These are phyloP conservation scores for Hyperoplus lanceolatus DNA, from an alignment of 2,797 vertebrate genomes.

Conservation along the genomic window DNA sequence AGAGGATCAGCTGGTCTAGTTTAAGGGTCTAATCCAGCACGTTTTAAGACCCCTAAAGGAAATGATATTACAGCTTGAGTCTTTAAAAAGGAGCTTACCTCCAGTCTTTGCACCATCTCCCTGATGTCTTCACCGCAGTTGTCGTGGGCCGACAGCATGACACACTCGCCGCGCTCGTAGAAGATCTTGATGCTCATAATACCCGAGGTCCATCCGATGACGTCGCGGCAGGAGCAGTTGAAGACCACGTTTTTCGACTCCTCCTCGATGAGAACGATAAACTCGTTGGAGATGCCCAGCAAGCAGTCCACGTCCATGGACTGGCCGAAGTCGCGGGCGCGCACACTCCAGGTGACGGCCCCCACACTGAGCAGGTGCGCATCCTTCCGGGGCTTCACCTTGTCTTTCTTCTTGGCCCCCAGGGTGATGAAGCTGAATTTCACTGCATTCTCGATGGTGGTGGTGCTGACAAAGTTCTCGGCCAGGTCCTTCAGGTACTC, in stretches of 20 bases:
- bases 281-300: conserved; percentile 96
- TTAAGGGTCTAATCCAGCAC: conserved; percentile 28
- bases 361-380: conserved; percentile 93
- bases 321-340: conserved; percentile 93
- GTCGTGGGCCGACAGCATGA: conserved; percentile 93
- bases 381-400: conserved; percentile 92
- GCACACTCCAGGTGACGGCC: conserved; percentile 94
- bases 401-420: conserved; percentile 97
- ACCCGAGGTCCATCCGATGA: conserved; percentile 98
- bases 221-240: conserved; percentile 97
- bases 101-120: conserved; percentile 94
- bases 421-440: conserved; percentile 99
- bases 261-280: conserved; percentile 95
- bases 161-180: conserved; percentile 96
- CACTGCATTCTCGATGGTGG: conserved; percentile 92
- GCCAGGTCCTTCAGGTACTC: conserved; percentile 98
- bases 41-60: conserved; percentile 32
- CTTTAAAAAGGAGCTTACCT: conserved; percentile 85
- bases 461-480: conserved; percentile 95
- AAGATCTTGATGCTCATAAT: conserved; percentile 95
- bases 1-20: conserved; percentile 4
- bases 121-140: conserved; percentile 92
- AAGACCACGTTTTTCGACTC: conserved; percentile 96
- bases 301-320: conserved; percentile 92
- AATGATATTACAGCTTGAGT: conserved; percentile 29